Evolutionary conservation across 2,888 invertebrate genomes (phyloP).

Genomic region (Liodrosophila aerea): DNA sequence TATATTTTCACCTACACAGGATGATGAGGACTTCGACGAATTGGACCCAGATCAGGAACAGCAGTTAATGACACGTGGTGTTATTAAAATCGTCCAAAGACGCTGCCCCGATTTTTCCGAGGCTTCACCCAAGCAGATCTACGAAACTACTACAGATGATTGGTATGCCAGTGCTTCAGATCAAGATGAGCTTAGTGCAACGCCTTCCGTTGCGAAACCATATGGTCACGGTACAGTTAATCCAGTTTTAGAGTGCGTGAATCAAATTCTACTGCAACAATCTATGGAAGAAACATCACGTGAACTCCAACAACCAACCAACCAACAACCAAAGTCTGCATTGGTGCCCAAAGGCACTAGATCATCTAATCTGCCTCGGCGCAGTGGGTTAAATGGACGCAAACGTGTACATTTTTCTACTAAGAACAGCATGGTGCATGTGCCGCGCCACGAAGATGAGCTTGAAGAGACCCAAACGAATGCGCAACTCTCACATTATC

Average conservation of each 20-base stretch:
- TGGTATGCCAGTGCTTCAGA: conserved; percentile 92
- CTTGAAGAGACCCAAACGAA: conserved; percentile 49
- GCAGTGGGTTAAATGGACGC: conserved; percentile 65
- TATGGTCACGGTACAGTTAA: conserved; percentile 87
- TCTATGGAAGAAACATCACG: conserved; percentile 84
- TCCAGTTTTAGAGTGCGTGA: conserved; percentile 93
- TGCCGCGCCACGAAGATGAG: conserved; percentile 79
- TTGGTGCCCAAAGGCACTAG: conserved; percentile 27
- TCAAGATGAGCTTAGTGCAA: conserved; percentile 85
- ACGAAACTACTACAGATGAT: conserved; percentile 84
- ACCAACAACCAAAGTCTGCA: conserved; percentile 50
- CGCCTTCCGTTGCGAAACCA: conserved; percentile 66
- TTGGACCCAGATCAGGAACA: conserved; percentile 54
- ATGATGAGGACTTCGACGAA: conserved; percentile 73
- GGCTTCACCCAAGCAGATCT: conserved; percentile 80
- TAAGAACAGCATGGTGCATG: conserved; percentile 85
- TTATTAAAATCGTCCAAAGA: conserved; percentile 65
- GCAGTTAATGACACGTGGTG: conserved; percentile 51
- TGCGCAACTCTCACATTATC: conserved; percentile 60
- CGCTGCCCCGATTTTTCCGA: conserved; percentile 79
- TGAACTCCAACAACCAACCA: conserved; percentile 37
- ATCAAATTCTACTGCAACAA: conserved; percentile 91
- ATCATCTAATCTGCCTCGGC: conserved; percentile 56
- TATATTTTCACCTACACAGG: conserved; percentile 75
- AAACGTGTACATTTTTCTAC: conserved; percentile 87